Evolutionary conservation across 2,797 vertebrate genomes (phyloP).

Genomic region (Notolepis coatsorum): DNA sequence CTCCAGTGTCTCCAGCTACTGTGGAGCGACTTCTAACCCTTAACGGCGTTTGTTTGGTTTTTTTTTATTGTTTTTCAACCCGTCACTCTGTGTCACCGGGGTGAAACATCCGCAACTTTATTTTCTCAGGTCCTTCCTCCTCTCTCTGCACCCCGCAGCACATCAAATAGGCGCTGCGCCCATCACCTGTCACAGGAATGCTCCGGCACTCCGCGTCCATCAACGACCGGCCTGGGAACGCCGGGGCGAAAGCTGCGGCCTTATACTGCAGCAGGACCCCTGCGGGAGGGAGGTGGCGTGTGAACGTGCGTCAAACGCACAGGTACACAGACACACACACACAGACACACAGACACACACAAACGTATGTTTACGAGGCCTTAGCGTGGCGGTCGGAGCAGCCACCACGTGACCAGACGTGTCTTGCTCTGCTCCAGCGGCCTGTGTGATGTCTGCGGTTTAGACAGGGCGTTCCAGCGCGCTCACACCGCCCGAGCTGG

Average conservation of each 20-base stretch:
- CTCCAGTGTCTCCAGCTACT: slow-evolving; percentile 20
- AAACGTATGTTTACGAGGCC: slow-evolving; percentile 58
- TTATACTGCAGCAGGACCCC: too few relatives aligned
- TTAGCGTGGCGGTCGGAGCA: slow-evolving; percentile 57
- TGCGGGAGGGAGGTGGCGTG: too few relatives aligned
- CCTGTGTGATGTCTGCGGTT: slow-evolving; percentile 85
- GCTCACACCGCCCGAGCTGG: slow-evolving; percentile 68
- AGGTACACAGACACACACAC: too few relatives aligned
- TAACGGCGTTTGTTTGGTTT: too few relatives aligned
- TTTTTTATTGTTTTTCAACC: too few relatives aligned
- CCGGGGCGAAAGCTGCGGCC: too few relatives aligned
- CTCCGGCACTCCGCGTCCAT: slow-evolving; percentile 67
- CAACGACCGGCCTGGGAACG: too few relatives aligned
- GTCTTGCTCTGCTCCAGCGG: slow-evolving; percentile 81
- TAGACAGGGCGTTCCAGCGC: slow-evolving; percentile 84
- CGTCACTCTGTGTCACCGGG: slow-evolving; percentile 55
- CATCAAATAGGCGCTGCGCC: slow-evolving; percentile 82
- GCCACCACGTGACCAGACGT: slow-evolving; percentile 79
- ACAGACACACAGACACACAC: too few relatives aligned
- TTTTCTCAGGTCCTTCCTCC: slow-evolving; percentile 74
- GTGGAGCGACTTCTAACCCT: too few relatives aligned
- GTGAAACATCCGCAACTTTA: slow-evolving; percentile 24
- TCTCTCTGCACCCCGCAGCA: slow-evolving; percentile 77
- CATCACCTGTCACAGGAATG: slow-evolving; percentile 86
- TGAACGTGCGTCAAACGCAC: too few relatives aligned